phyloP scores from a whole-genome alignment of 2,888 invertebrate species.

The Pachymerium ferrugineum region DNA sequence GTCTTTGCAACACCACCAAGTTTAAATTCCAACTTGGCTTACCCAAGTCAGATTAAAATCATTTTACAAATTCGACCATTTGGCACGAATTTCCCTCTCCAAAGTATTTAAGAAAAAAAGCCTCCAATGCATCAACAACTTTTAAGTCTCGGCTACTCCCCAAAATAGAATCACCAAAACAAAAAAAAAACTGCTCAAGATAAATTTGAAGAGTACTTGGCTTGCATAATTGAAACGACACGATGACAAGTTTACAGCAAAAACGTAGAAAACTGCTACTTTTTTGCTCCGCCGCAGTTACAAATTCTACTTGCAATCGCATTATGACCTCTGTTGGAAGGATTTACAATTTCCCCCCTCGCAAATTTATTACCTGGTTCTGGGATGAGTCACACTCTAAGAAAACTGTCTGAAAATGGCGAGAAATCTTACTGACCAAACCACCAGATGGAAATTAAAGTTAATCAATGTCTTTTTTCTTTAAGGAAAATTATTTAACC shows the following conservation, averaged over 20 bases:
- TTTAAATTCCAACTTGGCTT: not conserved
- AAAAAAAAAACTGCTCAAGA: not conserved
- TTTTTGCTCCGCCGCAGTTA: not conserved
- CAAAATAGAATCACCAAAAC: not conserved
- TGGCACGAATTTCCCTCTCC: not conserved
- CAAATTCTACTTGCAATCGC: not conserved
- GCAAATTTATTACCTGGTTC: not conserved
- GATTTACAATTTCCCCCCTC: not conserved
- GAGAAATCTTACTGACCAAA: too few relatives aligned
- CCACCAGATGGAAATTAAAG: not conserved
- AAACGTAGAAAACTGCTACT: not conserved
- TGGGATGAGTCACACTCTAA: not conserved
- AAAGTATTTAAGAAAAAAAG: conserved; percentile 5
- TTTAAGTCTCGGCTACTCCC: not conserved
- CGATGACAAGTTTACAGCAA: conserved; percentile 13
- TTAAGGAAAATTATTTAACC: too few relatives aligned
- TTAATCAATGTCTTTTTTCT: too few relatives aligned
- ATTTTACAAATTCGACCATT: not conserved
- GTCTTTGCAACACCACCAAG: too few relatives aligned
- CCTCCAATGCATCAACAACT: not conserved
- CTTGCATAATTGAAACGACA: conserved; percentile 8
- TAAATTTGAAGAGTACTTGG: conserved; percentile 8
- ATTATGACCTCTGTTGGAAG: not conserved
- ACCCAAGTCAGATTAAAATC: not conserved
- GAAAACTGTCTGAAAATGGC: too few relatives aligned